Percentiles rank a stretch among this genome's conserved stretches.
phyloP scores from a whole-genome alignment of 2,113 vertebrate species.

The Cephalopterus ornatus region DNA sequence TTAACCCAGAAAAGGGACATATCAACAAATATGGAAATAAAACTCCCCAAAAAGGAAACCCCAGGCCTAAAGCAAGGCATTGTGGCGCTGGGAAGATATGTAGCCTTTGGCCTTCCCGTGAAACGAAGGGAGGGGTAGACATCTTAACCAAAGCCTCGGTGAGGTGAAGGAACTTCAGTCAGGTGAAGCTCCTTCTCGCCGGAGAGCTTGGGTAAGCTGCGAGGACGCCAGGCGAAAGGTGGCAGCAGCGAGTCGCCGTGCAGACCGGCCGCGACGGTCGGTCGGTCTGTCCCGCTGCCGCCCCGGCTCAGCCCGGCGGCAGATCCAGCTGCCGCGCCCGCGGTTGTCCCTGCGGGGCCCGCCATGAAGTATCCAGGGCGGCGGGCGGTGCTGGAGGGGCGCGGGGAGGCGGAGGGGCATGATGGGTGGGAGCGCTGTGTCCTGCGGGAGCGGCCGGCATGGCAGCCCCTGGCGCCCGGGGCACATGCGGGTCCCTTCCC shows the following conservation, averaged over 20 bases:
- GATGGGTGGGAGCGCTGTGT: background rate
- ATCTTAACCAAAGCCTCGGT: no score
- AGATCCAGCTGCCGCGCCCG: background rate
- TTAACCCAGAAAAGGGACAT: background rate
- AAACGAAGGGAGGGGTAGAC: no score
- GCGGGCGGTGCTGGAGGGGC: background rate
- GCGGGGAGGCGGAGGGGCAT: background rate
- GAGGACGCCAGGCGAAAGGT: slow-evolving; percentile 67
- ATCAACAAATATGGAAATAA: background rate
- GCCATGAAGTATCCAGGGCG: accelerated
- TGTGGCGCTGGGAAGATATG: background rate
- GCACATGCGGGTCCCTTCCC: no score
- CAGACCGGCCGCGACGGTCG: background rate
- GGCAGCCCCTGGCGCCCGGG: background rate
- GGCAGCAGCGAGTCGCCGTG: slow-evolving; percentile 74
- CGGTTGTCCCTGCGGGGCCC: background rate
- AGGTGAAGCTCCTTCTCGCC: accelerated
- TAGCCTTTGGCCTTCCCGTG: background rate
- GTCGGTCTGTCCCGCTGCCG: background rate
- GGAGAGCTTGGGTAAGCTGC: background rate
- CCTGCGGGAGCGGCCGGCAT: background rate
- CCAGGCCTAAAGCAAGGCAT: background rate
- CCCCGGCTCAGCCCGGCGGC: background rate
- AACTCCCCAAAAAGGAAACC: background rate
- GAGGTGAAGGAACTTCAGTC: background rate